A percentile compares a stretch with the other conserved stretches of the same genome.
Evolutionary conservation across 1,140 invertebrate species (phyloP).

Genomic region (Chrysopa pallens): DNA sequence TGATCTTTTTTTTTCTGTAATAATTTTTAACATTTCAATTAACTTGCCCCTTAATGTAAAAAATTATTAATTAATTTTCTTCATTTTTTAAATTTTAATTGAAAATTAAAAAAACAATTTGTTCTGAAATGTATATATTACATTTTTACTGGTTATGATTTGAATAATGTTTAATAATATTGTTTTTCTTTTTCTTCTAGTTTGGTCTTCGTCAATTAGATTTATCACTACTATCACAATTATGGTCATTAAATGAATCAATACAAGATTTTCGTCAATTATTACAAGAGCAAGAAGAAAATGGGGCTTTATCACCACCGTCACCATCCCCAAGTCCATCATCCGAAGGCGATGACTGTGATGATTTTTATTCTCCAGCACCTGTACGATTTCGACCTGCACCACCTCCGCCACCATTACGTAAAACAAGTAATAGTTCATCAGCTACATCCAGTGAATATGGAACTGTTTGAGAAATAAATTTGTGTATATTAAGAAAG

Average conservation of each 20-base stretch:
- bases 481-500: too few species aligned
- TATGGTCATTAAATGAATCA: constrained; percentile 75
- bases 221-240: constrained; percentile 63
- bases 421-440: constrained; percentile 15
- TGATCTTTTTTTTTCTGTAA: too few species aligned
- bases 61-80: too few species aligned
- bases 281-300: constrained; percentile 45
- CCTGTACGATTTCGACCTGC: constrained; percentile 11
- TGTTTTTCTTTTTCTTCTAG: constrained; percentile 30
- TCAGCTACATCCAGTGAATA: constrained; percentile 12
- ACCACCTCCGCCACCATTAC: constrained; percentile 12
- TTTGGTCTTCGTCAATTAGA: constrained; percentile 68
- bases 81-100: too few species aligned
- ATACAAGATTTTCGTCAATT: constrained; percentile 70
- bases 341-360: constrained; percentile 34
- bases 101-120: too few species aligned
- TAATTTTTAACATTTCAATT: too few species aligned
- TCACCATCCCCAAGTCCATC: constrained; percentile 37
- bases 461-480: constrained; percentile 1
- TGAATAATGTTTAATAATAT: neutral
- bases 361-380: constrained; percentile 19
- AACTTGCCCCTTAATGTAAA: too few species aligned
- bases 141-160: too few species aligned
- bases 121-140: too few species aligned
- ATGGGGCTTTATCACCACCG: constrained; percentile 31